Evolutionary conservation across 1,140 invertebrate genomes (phyloP).

Genomic region (Macrocentrus cingulum): DNA sequence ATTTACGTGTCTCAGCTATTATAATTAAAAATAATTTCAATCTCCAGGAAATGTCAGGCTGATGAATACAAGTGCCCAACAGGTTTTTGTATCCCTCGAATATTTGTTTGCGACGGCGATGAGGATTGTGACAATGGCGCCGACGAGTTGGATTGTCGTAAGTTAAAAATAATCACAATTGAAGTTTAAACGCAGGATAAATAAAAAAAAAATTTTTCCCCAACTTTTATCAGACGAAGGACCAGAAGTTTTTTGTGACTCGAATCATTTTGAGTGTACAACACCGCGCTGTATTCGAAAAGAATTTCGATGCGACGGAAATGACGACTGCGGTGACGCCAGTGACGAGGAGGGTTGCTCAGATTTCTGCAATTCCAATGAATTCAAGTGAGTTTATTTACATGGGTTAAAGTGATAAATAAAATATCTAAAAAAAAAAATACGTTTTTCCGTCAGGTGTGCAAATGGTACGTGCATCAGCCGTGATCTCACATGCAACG

Average conservation of each 20-base stretch:
- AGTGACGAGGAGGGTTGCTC: slow-evolving; percentile 76
- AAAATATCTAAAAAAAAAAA: too few species aligned
- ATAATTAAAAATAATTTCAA: too few species aligned
- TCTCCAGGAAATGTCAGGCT: slow-evolving; percentile 59
- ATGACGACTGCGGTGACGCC: slow-evolving; percentile 88
- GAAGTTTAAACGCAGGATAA: slow-evolving; percentile 2
- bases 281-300: slow-evolving; percentile 69
- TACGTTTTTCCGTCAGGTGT: too few species aligned
- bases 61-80: slow-evolving; percentile 62
- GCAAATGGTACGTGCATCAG: slow-evolving; percentile 72
- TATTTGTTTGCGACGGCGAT: slow-evolving; percentile 65
- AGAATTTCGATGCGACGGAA: slow-evolving; percentile 80
- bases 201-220: not conserved
- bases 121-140: slow-evolving; percentile 65
- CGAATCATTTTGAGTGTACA: slow-evolving; percentile 73
- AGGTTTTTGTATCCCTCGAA: slow-evolving; percentile 67
- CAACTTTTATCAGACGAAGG: slow-evolving; percentile 20
- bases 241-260: slow-evolving; percentile 60
- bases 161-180: slow-evolving; percentile 33
- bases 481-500: slow-evolving; percentile 79
- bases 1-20: too few species aligned
- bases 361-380: slow-evolving; percentile 61
- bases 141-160: slow-evolving; percentile 64
- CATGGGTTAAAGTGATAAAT: too few species aligned
- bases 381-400: slow-evolving; percentile 64